Percentiles rank a stretch among this genome's conserved stretches.
Conservation (phyloP, 1,140 invertebrate genomes). For the Eupristina koningsbergeri region DNA sequence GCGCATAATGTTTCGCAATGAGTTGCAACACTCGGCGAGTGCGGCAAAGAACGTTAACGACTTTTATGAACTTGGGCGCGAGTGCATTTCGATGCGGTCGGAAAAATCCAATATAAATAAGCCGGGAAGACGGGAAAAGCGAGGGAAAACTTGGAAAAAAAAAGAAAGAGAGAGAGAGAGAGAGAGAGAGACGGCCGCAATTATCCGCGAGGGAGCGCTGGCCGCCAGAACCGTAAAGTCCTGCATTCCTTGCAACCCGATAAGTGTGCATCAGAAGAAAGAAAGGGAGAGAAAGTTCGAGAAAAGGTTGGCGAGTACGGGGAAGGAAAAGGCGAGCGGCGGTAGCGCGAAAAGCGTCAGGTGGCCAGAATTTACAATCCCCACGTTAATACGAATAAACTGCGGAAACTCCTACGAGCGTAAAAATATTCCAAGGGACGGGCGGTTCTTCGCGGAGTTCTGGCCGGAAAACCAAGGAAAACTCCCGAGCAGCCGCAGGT, state of each 20-base stretch:
- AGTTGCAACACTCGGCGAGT: not conserved
- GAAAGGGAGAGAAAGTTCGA: not conserved
- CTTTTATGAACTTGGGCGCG: not conserved
- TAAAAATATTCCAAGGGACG: not conserved
- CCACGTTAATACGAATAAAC: slow-evolving; percentile 5
- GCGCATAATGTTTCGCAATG: not conserved
- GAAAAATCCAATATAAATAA: not conserved
- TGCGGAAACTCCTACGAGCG: not conserved
- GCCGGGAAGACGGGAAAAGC: not conserved
- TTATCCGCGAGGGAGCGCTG: not conserved
- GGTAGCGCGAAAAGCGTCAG: slow-evolving; percentile 20
- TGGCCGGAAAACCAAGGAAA: not conserved
- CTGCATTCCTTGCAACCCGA: not conserved
- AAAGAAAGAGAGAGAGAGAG: not conserved
- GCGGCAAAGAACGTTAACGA: not conserved
- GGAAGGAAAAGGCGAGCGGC: not conserved
- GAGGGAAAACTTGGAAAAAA: too few relatives aligned
- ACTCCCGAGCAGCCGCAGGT: slow-evolving; percentile 3
- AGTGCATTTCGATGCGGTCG: not conserved
- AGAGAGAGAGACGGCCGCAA: not conserved
- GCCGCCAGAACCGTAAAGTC: not conserved
- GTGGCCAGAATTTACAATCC: slow-evolving; percentile 31
- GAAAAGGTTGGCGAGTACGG: not conserved
- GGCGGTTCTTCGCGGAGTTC: not conserved
- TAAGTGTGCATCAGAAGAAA: too few relatives aligned